Conservation (phyloP, 1,140 invertebrate genomes). For the Sipha flava region DNA sequence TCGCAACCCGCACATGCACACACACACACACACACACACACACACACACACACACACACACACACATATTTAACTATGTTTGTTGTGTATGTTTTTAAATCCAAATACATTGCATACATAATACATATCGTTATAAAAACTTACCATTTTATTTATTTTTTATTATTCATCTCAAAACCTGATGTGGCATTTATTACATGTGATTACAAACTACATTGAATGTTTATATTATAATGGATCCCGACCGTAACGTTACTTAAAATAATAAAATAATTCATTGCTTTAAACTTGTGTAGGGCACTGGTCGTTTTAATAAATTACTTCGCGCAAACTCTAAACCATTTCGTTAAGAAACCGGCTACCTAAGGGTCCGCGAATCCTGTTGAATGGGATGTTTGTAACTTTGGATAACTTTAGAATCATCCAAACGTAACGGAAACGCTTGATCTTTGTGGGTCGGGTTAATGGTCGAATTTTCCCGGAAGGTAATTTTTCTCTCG, state of each 20-base stretch:
- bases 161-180: too few relatives aligned
- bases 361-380: neutral
- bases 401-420: conserved; percentile 13
- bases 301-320: conserved; percentile 16
- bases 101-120: too few relatives aligned
- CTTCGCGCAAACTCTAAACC: neutral
- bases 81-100: too few relatives aligned
- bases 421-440: conserved; percentile 15
- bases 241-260: conserved; percentile 7
- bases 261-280: conserved; percentile 21
- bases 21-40: too few relatives aligned
- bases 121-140: too few relatives aligned
- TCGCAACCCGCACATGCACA: too few relatives aligned
- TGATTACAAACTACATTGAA: neutral
- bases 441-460: neutral
- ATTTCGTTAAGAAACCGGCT: neutral
- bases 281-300: neutral
- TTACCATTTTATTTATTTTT: too few relatives aligned
- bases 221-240: neutral
- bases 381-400: conserved; percentile 13
- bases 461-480: neutral
- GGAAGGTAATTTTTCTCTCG: neutral
- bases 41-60: too few relatives aligned
- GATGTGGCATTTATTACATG: too few relatives aligned
- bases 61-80: too few relatives aligned